Percentiles rank a stretch among this genome's conserved stretches.
phyloP scores from a whole-genome alignment of 2,113 vertebrate species.

The Rafetus swinhoei region DNA sequence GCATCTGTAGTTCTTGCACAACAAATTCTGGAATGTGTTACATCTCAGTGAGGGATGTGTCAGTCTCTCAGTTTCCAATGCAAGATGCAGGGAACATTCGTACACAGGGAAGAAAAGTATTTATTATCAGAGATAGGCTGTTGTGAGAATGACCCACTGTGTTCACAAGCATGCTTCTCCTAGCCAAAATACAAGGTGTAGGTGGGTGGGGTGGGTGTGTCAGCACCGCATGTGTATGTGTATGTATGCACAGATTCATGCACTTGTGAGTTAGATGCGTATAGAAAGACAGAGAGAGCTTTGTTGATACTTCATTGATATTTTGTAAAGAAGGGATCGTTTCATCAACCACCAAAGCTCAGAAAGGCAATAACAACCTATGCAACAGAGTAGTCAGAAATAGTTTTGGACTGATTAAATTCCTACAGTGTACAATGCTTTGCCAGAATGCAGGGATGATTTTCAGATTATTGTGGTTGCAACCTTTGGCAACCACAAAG shows the following conservation, averaged over 20 bases:
- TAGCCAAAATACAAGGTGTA: neutral
- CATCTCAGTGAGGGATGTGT: constrained; percentile 10
- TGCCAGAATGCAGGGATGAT: neutral
- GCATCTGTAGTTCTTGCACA: neutral
- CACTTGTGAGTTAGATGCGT: no score
- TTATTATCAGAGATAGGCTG: neutral
- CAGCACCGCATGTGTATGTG: fast-evolving
- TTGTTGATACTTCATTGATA: neutral
- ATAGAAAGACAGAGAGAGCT: neutral
- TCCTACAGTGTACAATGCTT: neutral
- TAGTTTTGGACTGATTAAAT: neutral
- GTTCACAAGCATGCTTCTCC: neutral
- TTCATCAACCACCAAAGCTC: neutral
- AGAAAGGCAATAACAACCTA: neutral
- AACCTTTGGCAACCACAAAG: neutral
- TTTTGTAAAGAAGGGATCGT: neutral
- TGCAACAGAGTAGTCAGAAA: neutral
- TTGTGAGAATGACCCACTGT: neutral
- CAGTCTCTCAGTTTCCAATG: constrained; percentile 12
- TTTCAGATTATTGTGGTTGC: neutral
- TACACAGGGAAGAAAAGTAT: neutral
- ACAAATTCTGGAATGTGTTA: constrained; percentile 26
- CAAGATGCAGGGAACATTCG: neutral
- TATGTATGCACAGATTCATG: no score
- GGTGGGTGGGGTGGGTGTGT: no score